phyloP scores from a whole-genome alignment of 2,113 vertebrate species.

The Sorex fumeus region DNA sequence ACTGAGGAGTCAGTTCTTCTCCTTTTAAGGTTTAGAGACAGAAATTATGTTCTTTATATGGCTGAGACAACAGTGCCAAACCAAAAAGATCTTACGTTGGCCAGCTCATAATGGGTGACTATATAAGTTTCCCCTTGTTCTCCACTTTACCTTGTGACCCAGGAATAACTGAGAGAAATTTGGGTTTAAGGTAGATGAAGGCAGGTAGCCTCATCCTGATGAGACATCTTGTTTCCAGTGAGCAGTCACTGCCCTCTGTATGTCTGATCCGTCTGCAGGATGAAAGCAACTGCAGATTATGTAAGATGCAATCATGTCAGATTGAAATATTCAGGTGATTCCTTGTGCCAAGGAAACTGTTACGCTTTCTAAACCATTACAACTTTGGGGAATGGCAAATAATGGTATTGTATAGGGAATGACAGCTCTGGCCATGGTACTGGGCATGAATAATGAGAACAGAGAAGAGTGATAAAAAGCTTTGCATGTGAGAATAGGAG shows the following conservation, averaged over 20 bases:
- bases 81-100: not conserved
- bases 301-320: not conserved
- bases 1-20: slow-evolving; percentile 34
- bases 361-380: not conserved
- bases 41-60: not conserved
- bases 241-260: not conserved
- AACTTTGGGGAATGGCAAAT: not conserved
- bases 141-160: not conserved
- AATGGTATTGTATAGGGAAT: no score
- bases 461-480: not conserved
- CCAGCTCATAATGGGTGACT: not conserved
- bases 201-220: not conserved
- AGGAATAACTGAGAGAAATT: not conserved
- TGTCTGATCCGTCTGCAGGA: not conserved
- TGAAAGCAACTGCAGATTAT: not conserved
- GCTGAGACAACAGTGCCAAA: not conserved
- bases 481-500: not conserved
- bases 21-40: slow-evolving; percentile 4
- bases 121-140: not conserved
- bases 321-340: not conserved
- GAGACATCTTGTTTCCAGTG: not conserved
- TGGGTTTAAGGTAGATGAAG: not conserved
- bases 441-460: not conserved
- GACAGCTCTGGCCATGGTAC: not conserved
- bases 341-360: not conserved